Evolutionary conservation across 2,797 vertebrate species (phyloP).

Genomic region (Manis crassicaudata): DNA sequence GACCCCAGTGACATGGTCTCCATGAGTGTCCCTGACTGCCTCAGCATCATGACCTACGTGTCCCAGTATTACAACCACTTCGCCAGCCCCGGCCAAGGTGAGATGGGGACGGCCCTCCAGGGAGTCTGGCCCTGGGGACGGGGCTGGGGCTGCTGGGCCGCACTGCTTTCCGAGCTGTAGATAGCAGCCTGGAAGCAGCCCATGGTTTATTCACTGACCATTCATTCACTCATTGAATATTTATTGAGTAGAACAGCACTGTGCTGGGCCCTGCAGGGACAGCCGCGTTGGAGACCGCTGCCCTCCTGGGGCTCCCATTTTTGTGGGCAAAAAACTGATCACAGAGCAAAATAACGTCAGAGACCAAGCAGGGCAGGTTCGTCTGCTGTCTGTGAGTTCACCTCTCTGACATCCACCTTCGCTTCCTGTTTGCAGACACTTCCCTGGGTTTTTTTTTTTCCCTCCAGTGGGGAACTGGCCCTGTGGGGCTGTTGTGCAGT

Average conservation of each 20-base stretch:
- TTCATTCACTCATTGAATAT: background rate
- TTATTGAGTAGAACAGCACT: background rate
- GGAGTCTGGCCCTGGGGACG: background rate
- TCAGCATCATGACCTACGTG: constrained; percentile 98
- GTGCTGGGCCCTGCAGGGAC: background rate
- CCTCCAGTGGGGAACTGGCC: background rate
- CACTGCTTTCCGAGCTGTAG: background rate
- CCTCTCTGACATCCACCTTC: background rate
- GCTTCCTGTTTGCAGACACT: constrained; percentile 56
- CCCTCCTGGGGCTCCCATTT: background rate
- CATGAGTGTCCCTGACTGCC: constrained; percentile 96
- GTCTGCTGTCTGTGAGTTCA: background rate
- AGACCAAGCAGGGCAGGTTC: background rate
- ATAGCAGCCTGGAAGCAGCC: background rate
- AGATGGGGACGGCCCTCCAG: constrained; percentile 39
- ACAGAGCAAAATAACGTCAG: background rate
- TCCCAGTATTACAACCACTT: constrained; percentile 99
- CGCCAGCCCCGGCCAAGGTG: constrained; percentile 86
- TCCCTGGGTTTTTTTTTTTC: background rate
- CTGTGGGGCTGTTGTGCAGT: background rate
- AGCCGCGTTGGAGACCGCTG: background rate
- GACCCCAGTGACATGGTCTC: constrained; percentile 98
- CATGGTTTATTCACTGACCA: background rate
- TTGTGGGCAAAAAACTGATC: no score
- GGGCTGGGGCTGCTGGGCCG: background rate